Evolutionary conservation across 2,797 vertebrate genomes (phyloP).

Genomic region (Propithecus deckenii): DNA sequence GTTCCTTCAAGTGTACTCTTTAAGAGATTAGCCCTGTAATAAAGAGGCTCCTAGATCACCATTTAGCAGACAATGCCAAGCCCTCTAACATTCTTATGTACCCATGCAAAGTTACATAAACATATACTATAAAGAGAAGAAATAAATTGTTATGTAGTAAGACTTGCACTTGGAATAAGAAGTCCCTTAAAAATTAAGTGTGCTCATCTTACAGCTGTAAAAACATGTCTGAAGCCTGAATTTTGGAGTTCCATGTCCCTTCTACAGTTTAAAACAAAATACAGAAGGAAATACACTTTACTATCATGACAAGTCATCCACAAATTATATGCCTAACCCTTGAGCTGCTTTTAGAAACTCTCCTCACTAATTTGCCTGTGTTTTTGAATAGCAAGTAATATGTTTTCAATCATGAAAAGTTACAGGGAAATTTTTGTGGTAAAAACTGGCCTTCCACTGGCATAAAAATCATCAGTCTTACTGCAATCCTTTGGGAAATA

Average conservation of each 20-base stretch:
- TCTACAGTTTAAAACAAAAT: slow-evolving; percentile 56
- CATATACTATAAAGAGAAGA: not conserved
- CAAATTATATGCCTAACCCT: slow-evolving; percentile 88
- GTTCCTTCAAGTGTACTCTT: not conserved
- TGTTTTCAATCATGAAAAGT: slow-evolving; percentile 96
- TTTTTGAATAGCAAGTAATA: slow-evolving; percentile 94
- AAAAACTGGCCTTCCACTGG: slow-evolving; percentile 90
- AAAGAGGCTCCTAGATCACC: not conserved
- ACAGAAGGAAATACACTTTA: slow-evolving; percentile 76
- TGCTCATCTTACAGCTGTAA: slow-evolving; percentile 26
- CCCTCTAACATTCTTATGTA: not conserved
- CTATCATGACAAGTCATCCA: slow-evolving; percentile 85
- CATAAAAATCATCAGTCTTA: slow-evolving; percentile 80
- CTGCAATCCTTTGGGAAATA: slow-evolving; percentile 81
- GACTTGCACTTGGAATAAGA: not conserved
- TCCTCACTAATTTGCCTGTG: slow-evolving; percentile 89
- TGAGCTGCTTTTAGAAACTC: slow-evolving; percentile 89
- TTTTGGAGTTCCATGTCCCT: not conserved
- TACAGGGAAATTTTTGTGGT: slow-evolving; percentile 96
- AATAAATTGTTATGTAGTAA: not conserved
- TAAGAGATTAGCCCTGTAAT: not conserved
- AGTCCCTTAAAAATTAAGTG: slow-evolving; percentile 35
- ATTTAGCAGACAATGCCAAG: not conserved
- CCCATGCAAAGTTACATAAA: not conserved
- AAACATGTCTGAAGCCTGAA: slow-evolving; percentile 17